Percentiles rank a stretch among this genome's conserved stretches.
Evolutionary conservation across 2,888 invertebrate species (phyloP).

Genomic region (Leptogaster cylindrica): DNA sequence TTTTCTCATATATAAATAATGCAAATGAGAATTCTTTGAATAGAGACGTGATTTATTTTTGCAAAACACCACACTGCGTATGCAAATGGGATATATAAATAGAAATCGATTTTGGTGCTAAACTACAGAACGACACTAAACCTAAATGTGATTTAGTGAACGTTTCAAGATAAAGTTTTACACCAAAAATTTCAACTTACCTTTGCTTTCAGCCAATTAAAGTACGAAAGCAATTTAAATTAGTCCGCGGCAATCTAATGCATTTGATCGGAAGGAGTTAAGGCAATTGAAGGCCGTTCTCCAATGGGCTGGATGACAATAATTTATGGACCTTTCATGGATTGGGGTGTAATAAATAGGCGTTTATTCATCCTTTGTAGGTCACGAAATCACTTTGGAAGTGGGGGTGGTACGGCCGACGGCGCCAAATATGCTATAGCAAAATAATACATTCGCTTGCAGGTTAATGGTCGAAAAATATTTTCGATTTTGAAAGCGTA

Average conservation of each 20-base stretch:
- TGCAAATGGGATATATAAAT: too few species aligned
- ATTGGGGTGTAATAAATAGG: not conserved
- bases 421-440: too few species aligned
- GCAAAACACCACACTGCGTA: too few species aligned
- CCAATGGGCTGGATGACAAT: not conserved
- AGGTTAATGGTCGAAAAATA: too few species aligned
- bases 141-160: not conserved
- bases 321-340: conserved; percentile 7
- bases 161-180: not conserved
- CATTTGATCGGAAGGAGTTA: not conserved
- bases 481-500: too few species aligned
- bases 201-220: not conserved
- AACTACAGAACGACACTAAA: not conserved
- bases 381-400: not conserved
- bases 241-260: not conserved
- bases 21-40: too few species aligned
- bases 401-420: too few species aligned
- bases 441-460: too few species aligned
- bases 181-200: not conserved
- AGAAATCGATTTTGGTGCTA: not conserved
- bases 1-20: too few species aligned
- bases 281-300: not conserved
- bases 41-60: too few species aligned
- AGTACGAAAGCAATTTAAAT: not conserved
- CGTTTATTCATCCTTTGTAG: not conserved